A percentile compares a stretch with the other conserved stretches of the same genome.
Evolutionary conservation across 1,140 invertebrate genomes (phyloP).

Genomic region (Megalopta genalis): DNA sequence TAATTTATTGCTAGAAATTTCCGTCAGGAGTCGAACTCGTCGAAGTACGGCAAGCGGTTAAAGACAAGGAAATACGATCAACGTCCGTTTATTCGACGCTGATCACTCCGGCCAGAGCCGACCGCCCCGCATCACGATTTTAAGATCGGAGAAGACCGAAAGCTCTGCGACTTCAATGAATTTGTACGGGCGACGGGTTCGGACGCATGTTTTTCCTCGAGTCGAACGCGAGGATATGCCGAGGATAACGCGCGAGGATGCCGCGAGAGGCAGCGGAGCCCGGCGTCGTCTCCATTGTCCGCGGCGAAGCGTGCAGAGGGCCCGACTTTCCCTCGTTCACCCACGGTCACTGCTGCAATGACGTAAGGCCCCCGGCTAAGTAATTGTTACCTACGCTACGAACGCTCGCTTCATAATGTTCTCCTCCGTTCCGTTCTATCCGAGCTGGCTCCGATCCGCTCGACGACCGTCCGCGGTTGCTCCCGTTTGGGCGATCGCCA

Average conservation of each 20-base stretch:
- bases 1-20: too few species aligned
- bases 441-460: constrained; percentile 17
- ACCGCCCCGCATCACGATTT: too few species aligned
- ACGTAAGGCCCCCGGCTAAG: constrained; percentile 64
- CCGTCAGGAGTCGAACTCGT: too few species aligned
- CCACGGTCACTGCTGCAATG: constrained; percentile 69
- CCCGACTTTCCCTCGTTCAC: constrained; percentile 70
- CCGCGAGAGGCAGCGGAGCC: constrained; percentile 31
- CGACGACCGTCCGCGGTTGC: constrained; percentile 27
- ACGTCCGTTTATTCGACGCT: too few species aligned
- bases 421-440: constrained; percentile 49
- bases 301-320: constrained; percentile 66
- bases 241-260: constrained; percentile 22
- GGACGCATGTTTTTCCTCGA: constrained; percentile 7
- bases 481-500: background rate
- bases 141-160: too few species aligned
- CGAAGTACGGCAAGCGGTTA: too few species aligned
- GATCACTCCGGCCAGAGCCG: too few species aligned
- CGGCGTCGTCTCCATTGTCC: constrained; percentile 64
- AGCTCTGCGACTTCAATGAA: too few species aligned
- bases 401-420: constrained; percentile 62
- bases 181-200: too few species aligned
- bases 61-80: too few species aligned
- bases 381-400: constrained; percentile 65
- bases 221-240: constrained; percentile 23